These are phyloP conservation scores for Sebastes kiyomatsui DNA, from an alignment of 2,797 vertebrate genomes.

Conservation along the genomic window DNA sequence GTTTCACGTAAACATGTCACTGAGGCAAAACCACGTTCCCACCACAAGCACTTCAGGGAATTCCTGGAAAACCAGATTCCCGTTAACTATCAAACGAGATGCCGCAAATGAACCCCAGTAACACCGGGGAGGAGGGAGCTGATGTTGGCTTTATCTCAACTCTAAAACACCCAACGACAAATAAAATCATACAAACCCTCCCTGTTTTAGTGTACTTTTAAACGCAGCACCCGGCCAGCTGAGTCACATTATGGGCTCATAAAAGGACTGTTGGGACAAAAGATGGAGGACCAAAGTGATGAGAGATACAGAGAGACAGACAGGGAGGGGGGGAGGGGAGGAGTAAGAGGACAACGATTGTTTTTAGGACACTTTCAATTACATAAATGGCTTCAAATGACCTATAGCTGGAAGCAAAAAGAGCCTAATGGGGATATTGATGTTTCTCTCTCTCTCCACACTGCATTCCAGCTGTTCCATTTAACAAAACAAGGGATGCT, in stretches of 20 bases:
- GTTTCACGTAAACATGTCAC: constrained; percentile 37
- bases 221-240: not conserved
- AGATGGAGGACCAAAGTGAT: constrained; percentile 11
- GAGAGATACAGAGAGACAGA: constrained; percentile 8
- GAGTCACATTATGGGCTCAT: constrained; percentile 26
- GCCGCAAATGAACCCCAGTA: not conserved
- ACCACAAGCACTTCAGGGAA: constrained; percentile 28
- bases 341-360: not conserved
- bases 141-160: not conserved
- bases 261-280: constrained; percentile 8
- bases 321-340: not conserved
- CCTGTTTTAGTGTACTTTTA: constrained; percentile 1
- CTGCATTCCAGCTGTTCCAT: not conserved
- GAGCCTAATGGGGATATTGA: constrained; percentile 19
- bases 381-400: constrained; percentile 51
- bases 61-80: constrained; percentile 39
- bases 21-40: not conserved
- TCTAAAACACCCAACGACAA: not conserved
- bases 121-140: not conserved
- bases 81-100: constrained; percentile 24
- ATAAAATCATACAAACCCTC: not conserved
- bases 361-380: constrained; percentile 47
- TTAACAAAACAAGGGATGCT: not conserved
- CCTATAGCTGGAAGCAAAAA: constrained; percentile 47
- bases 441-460: not conserved